Conservation (phyloP, 1,140 invertebrate species). For the Micrasema longulum region DNA sequence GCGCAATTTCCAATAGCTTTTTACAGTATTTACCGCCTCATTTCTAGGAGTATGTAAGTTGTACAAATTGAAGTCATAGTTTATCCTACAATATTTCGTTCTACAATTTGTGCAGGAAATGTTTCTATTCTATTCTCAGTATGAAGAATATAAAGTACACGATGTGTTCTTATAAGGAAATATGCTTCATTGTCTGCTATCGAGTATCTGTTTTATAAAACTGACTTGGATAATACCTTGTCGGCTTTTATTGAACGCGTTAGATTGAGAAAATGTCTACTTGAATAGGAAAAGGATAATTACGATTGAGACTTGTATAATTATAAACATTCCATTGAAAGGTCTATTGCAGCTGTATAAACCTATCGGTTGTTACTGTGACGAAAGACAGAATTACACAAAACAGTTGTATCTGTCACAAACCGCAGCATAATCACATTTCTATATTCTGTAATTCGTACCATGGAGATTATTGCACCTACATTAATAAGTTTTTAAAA, state of each 20-base stretch:
- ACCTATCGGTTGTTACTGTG: too few species aligned
- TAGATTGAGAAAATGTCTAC: slow-evolving; percentile 1
- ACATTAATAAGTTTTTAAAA: too few species aligned
- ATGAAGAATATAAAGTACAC: slow-evolving; percentile 19
- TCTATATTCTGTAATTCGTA: too few species aligned
- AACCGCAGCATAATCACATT: too few species aligned
- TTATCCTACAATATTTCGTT: slow-evolving; percentile 4
- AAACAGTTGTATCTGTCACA: too few species aligned
- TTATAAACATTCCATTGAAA: not conserved
- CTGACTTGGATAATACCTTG: not conserved
- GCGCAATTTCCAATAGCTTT: too few species aligned
- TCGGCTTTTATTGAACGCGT: not conserved
- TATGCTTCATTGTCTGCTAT: slow-evolving; percentile 15
- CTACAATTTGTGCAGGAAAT: slow-evolving; percentile 10
- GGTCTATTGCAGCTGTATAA: not conserved
- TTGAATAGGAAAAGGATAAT: not conserved
- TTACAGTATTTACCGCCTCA: too few species aligned
- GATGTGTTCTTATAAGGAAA: slow-evolving; percentile 6
- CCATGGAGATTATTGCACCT: too few species aligned
- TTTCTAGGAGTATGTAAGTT: too few species aligned
- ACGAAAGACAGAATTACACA: too few species aligned
- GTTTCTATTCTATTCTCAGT: not conserved
- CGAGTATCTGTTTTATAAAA: not conserved
- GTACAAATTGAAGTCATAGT: too few species aligned
- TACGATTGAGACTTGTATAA: not conserved